Percentiles rank a stretch among this genome's conserved stretches.
phyloP scores from a whole-genome alignment of 2,888 invertebrate species.

The Drosophila koepferae region DNA sequence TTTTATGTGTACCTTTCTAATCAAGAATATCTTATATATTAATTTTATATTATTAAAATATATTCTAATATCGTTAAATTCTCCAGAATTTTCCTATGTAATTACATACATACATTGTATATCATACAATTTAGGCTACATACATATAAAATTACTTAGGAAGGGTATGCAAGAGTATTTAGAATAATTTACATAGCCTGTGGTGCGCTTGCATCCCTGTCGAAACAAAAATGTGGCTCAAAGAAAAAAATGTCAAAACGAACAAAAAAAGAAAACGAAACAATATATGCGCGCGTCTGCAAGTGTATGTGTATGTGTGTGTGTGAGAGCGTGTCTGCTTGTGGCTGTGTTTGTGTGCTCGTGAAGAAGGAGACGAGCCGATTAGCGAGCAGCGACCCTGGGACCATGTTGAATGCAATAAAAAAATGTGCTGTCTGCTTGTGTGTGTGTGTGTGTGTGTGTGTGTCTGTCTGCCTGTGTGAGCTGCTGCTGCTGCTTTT shows the following conservation, averaged over 20 bases:
- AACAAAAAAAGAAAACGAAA: constrained; percentile 42
- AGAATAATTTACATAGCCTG: constrained; percentile 12
- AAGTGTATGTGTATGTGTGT: constrained; percentile 6
- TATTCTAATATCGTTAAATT: neutral
- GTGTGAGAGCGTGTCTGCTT: constrained; percentile 1
- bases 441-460: constrained; percentile 13
- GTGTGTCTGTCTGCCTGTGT: constrained; percentile 33
- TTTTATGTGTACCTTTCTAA: too few species aligned
- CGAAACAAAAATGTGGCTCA: constrained; percentile 36
- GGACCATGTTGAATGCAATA: constrained; percentile 70
- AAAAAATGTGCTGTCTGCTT: constrained; percentile 34
- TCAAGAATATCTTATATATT: neutral
- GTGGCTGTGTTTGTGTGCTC: constrained; percentile 17
- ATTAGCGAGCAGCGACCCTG: constrained; percentile 75
- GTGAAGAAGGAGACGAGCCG: constrained; percentile 49
- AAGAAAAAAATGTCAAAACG: constrained; percentile 57
- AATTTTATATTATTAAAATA: neutral
- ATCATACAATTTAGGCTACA: neutral
- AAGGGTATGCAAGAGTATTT: neutral
- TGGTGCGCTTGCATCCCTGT: constrained; percentile 48
- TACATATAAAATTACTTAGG: neutral
- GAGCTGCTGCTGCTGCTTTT: constrained; percentile 35
- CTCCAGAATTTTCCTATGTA: neutral
- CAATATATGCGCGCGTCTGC: constrained; percentile 21
- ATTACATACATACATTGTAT: too few species aligned